These are phyloP conservation scores for Dromococcyx pavoninus DNA, from an alignment of 2,797 vertebrate genomes.

Conservation along the genomic window DNA sequence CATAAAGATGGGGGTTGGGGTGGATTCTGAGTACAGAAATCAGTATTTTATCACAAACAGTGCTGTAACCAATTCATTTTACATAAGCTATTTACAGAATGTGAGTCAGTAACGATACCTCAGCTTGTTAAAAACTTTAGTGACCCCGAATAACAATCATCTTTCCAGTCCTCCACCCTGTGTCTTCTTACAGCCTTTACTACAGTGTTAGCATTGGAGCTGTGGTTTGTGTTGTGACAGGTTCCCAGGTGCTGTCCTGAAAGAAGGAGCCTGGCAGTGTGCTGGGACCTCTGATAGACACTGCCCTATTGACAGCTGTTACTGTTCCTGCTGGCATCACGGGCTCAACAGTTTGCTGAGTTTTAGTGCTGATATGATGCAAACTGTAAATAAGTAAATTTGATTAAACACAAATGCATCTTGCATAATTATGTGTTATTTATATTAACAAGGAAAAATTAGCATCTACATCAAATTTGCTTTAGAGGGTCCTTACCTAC, in stretches of 20 bases:
- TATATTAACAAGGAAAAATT: background rate
- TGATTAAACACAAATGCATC: background rate
- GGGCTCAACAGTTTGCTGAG: background rate
- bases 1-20: background rate
- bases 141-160: background rate
- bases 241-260: background rate
- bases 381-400: background rate
- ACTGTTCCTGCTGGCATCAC: background rate
- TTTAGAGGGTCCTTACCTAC: background rate
- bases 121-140: background rate
- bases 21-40: background rate
- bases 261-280: background rate
- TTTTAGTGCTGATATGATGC: background rate
- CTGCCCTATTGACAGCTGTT: background rate
- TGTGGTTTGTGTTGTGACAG: background rate
- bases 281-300: background rate
- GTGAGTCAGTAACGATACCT: background rate
- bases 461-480: background rate
- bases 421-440: background rate
- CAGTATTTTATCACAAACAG: background rate
- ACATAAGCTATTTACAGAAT: background rate
- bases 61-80: conserved; percentile 17
- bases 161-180: background rate
- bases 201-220: background rate
- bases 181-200: background rate